Evolutionary conservation across 2,113 vertebrate species (phyloP).

Genomic region (Coturnix japonica): DNA sequence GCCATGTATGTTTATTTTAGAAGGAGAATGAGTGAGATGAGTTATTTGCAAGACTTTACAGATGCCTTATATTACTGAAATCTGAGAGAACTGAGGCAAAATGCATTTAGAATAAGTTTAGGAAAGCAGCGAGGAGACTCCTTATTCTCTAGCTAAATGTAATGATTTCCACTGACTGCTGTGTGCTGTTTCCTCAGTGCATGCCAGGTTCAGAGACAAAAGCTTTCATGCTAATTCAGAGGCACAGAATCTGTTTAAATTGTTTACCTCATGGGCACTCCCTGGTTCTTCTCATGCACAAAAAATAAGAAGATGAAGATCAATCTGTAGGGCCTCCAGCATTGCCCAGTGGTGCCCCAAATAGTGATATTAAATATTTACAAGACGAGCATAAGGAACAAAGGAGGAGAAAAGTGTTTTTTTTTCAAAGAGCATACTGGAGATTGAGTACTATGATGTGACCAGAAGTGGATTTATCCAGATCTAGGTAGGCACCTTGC

Average conservation of each 20-base stretch:
- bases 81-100: neutral
- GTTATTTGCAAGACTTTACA: neutral
- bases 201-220: neutral
- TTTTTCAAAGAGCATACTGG: neutral
- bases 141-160: neutral
- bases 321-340: neutral
- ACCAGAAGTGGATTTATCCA: neutral
- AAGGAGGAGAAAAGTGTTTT: neutral
- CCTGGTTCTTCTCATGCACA: neutral
- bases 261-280: neutral
- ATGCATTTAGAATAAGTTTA: neutral
- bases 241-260: neutral
- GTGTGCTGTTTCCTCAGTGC: neutral
- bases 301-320: neutral
- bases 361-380: neutral
- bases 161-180: neutral
- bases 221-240: neutral
- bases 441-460: neutral
- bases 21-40: neutral
- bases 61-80: neutral
- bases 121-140: neutral
- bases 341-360: rapidly evolving
- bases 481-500: neutral
- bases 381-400: neutral
- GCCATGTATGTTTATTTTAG: neutral